Evolutionary conservation across 2,888 invertebrate species (phyloP), one percentile per base, ranked within the genome.

Genomic region (Mythimna pallens): DNA sequence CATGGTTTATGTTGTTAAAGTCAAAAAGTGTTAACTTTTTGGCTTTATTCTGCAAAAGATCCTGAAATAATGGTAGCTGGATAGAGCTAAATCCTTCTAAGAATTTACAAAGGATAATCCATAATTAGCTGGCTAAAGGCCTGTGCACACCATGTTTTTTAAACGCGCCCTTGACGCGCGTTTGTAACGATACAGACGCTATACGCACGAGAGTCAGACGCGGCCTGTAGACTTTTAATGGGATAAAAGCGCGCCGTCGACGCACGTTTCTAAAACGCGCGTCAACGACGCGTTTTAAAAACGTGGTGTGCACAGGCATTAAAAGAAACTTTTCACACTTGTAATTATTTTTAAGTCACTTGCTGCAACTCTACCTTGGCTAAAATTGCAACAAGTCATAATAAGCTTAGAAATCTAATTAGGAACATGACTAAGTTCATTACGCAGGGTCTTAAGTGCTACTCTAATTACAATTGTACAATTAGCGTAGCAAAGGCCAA

Each of bases 381-480:
- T 67, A 67, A 67, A 70, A 70, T 80, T 68, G 67, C 80, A 65
- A 55, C 54, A 54, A 65, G 10, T 81, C 70, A 83, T 80, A 83
- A 83, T 83, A 70, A 55, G 30, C 65, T 81, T 79, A 75, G 58
- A 61, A 83, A 67, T 14, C 30, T 62, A 80, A 80, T 83, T 83
- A 75, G 67, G 20, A 70, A 83, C 74, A 55, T 70, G 69, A 65
- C 40, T 80, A 67, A 65, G 64, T 67, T 74, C 30, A 70, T 62
- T 74, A 83, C 61, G 80, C 58, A 40, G 10, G 57, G 65, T 50
- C 65, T 75, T 82, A 68, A 80, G 64, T 62, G 65, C 43, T 70
- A 14, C 34, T 12, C 55, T 67, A 80, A 83, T 82, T 66, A 55
- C 62, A 78, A 72, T 57, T 36, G 57, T 57, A 55, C 17, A 83